Conservation (phyloP, 35 echinoderm and acorn worm genomes). For the Heliocidaris tuberculata region DNA sequence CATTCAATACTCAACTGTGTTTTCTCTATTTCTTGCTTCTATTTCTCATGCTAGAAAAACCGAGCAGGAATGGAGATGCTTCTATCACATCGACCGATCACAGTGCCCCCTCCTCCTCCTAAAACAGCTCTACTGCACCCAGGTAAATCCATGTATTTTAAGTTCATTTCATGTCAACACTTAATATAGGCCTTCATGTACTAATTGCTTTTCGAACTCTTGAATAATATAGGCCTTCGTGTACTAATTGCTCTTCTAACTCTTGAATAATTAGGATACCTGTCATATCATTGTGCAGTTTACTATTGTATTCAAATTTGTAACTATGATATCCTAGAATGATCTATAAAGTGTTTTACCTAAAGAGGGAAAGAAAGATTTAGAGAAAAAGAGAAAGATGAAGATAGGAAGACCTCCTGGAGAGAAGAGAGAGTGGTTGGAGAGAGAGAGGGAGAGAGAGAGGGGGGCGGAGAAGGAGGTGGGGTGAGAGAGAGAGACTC, state of each 20-base stretch:
- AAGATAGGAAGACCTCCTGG: not conserved
- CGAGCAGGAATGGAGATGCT: conserved; percentile 27
- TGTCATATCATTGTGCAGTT: no score
- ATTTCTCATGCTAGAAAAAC: not conserved
- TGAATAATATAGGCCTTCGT: no score
- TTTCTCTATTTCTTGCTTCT: not conserved
- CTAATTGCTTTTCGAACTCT: no score
- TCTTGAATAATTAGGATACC: no score
- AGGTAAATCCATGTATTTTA: not conserved
- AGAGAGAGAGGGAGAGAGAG: not conserved
- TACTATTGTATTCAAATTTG: no score
- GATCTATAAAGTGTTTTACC: not conserved
- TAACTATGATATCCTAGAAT: no score
- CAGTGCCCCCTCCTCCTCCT: conserved; percentile 16
- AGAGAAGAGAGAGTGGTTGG: not conserved
- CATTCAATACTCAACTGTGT: not conserved
- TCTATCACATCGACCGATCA: conserved; percentile 7
- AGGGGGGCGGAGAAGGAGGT: not conserved
- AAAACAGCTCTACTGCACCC: not conserved
- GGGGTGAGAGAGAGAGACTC: not conserved
- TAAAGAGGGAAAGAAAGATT: not conserved
- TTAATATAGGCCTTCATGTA: no score
- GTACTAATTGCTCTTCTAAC: no score
- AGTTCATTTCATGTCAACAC: no score
- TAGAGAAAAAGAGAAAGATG: not conserved